These are phyloP conservation scores for Drosophila helvetica DNA, from an alignment of 2,888 invertebrate species.

Conservation along the genomic window DNA sequence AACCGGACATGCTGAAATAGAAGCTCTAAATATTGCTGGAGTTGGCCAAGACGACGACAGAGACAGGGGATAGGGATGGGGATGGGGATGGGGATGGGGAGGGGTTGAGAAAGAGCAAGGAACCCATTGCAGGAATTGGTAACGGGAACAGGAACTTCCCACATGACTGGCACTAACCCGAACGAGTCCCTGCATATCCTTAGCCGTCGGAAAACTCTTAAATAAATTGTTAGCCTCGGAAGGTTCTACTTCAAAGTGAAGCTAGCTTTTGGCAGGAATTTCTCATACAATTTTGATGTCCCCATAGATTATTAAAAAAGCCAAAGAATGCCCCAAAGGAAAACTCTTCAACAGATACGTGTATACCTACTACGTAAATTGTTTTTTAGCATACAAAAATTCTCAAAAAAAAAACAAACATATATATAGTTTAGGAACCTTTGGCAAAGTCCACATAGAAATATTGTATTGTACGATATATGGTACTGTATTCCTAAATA, in stretches of 20 bases:
- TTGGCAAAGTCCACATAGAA: slow-evolving; percentile 24
- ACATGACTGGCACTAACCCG: slow-evolving; percentile 31
- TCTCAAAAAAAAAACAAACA: not conserved
- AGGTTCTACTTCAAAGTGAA: slow-evolving; percentile 23
- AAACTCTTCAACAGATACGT: not conserved
- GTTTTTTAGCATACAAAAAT: not conserved
- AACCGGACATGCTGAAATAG: slow-evolving; percentile 58
- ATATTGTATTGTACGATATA: not conserved
- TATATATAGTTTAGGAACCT: slow-evolving; percentile 32
- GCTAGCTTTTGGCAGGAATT: slow-evolving; percentile 33
- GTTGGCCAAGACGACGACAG: not conserved
- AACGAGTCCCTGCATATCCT: slow-evolving; percentile 22
- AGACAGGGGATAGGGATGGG: too few species aligned
- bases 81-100: too few species aligned
- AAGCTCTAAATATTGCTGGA: slow-evolving; percentile 33
- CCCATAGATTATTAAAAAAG: slow-evolving; percentile 6
- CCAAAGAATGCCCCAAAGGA: not conserved
- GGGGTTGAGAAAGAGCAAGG: slow-evolving; percentile 15
- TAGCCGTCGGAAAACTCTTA: slow-evolving; percentile 29
- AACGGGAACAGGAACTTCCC: slow-evolving; percentile 30
- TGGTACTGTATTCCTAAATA: slow-evolving; percentile 27
- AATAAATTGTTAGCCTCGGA: slow-evolving; percentile 40
- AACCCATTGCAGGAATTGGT: slow-evolving; percentile 41
- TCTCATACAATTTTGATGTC: slow-evolving; percentile 5
- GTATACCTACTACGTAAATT: not conserved